Base-by-base conservation (phyloP, 2,888 invertebrate genomes). In the Gibbula magus region DNA sequence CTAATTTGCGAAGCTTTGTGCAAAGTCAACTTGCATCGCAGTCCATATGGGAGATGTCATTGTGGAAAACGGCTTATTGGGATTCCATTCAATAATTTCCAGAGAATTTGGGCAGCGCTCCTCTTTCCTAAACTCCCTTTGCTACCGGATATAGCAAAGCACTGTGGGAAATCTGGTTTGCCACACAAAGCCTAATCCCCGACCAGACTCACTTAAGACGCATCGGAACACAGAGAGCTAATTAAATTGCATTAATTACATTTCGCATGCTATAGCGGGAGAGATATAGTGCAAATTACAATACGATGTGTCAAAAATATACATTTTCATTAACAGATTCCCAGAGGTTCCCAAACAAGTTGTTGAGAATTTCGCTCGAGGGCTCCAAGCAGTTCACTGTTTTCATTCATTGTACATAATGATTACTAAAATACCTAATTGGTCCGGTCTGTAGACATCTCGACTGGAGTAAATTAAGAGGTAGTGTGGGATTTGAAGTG, bases 101-200 rank as follows among this genome's bases (percentile, higher is more conserved):
- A 29, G 61, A 61, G 61, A 61, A 25, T 61, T 25, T 29, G 61
- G 61, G 61, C 61, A 61, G 29, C 10, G 22, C n/a, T 61, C 22
- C 61, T 13, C 25, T 25, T 29, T 29, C 25, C 25, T 16, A 8
- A 18, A 29, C 61, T 29, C 29, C 61, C 25, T 16, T 13, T 29
- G 61, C 29, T 25, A 61, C 61, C 61, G 61, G 61, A 61, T 61
- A 61, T 25, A 25, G 61, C n/a, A 61, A 61, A 61, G 61, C 16
- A 61, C 61, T 61, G 61, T 61, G 61, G 61, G 61, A 61, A 61
- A 61, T 61, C 61, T 18, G 29, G 25, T 18, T 61, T 61, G 61
- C 25, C 22, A 25, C 29, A 61, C 29, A 29, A 61, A 61, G 61
- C 29, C 16, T 61, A 61, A 61, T 61, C 61, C 61, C 61, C 13